A percentile compares a stretch with the other conserved stretches of the same genome.
Evolutionary conservation across 2,113 vertebrate species (phyloP).

Genomic region (Planiliza haematocheilus): DNA sequence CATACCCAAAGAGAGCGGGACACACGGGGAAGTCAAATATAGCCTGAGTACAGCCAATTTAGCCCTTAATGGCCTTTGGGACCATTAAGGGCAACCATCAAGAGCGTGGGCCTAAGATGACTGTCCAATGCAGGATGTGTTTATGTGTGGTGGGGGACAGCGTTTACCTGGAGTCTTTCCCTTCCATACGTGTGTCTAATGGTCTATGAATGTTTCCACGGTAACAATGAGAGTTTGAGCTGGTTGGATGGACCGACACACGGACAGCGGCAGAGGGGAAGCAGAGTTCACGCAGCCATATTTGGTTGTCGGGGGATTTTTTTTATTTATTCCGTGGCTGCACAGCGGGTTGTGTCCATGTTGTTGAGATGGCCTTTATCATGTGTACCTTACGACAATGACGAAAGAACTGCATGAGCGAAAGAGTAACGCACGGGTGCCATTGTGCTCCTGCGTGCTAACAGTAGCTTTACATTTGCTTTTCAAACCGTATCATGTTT

Average conservation of each 20-base stretch:
- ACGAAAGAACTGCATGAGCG: constrained; percentile 25
- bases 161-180: constrained; percentile 67
- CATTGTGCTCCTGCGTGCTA: neutral
- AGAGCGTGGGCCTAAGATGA: constrained; percentile 63
- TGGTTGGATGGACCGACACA: constrained; percentile 42
- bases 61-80: constrained; percentile 77
- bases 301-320: constrained; percentile 33
- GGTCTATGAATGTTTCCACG: constrained; percentile 78
- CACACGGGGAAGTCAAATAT: constrained; percentile 67
- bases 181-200: constrained; percentile 74
- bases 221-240: constrained; percentile 73
- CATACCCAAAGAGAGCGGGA: constrained; percentile 64
- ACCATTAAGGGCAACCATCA: constrained; percentile 71
- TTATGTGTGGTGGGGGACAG: constrained; percentile 43
- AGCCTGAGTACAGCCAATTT: constrained; percentile 78
- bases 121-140: constrained; percentile 54
- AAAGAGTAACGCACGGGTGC: constrained; percentile 4
- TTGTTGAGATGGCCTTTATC: constrained; percentile 53
- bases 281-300: constrained; percentile 63
- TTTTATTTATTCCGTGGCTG: constrained; percentile 44
- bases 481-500: too few species aligned
- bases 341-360: constrained; percentile 58
- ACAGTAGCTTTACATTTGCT: neutral
- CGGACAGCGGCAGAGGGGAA: constrained; percentile 59
- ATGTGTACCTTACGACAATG: constrained; percentile 18